Base-by-base conservation (phyloP, 2,113 vertebrate species). In the Notarius lentiginosus region DNA sequence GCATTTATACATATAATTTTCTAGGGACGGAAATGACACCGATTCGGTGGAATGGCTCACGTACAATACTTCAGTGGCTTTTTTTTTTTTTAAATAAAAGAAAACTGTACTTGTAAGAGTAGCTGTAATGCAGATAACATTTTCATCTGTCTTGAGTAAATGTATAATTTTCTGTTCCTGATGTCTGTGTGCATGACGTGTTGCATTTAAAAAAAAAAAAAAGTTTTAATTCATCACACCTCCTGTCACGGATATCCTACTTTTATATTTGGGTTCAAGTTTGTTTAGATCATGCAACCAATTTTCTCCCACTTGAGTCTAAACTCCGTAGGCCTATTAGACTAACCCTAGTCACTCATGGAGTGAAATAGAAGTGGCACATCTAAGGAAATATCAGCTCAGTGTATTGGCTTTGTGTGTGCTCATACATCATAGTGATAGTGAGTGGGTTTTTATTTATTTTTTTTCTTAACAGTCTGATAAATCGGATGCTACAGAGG, bases 401-500 rank as follows among this genome's bases (percentile, higher is more conserved):
- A 63, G 41, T 4, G 41, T 41, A 41, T 63, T 34, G 27, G 20
- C 22, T 41, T 41, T 60, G n/a, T 14, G 5, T 73, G 22, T 11
- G 30, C 20, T 24, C n/a, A 47, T 17, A 3, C 9, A 4, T 60
- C 41, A 15, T 79, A 17, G 61, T 77, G 12, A 47, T 61, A 1
- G 1, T 53, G 1, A 53, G 1, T 53, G n/a, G n/a, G n/a, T n/a
- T n/a, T n/a, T n/a, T n/a, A n/a, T n/a, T n/a, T n/a, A n/a, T 53
- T 14, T 73, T 22, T 89, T 30, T 68, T 34, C 20, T 4, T 80
- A 80, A 55, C 89, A 99, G 98, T 94, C 95, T 99, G 14, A 99
- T 99, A 91, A 97, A 98, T 88, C 96, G 95, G 76, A 99, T 99
- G 98, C 94, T 99, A 55, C 98, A 99, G 95, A 96, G 98, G 92